Base-by-base conservation (phyloP, 2,888 invertebrate genomes). In the Agrochola litura region DNA sequence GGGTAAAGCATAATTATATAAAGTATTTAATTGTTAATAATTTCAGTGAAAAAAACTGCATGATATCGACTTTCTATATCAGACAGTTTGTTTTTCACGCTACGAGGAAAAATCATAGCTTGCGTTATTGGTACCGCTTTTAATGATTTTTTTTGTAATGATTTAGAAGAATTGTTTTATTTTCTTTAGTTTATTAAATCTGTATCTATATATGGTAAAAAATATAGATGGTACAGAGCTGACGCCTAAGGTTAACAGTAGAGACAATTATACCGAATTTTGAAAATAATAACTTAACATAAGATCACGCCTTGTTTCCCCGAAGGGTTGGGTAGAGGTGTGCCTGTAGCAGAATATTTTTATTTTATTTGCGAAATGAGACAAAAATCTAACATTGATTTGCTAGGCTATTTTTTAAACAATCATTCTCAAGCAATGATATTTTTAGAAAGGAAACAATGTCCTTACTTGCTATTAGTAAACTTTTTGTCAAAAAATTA, bases 401-500 rank as follows among this genome's bases (percentile, higher is more conserved):
- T 49, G 25, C 46, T 77, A 63, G 54, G 37, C 37, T 54, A 54
- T 73, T 41, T 75, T 52, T 49, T 12, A 58, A 76, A 30, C 52
- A 72, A 52, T 30, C 16, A 6, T 6, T 30, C 6, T 30, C 41
- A 37, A 76, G 2, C 4, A 43, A 41, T n/a, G 25, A 52, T 54
- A 60, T 66, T 54, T 78, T 54, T 60, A 52, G 22, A 56, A 74
- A 72, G 16, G 14, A 77, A 25, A 83, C 69, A 83, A 85, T 78
- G 67, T 52, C 73, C 46, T 54, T 69, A 76, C 58, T 69, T 80
- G 77, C 70, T 79, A 71, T 64, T 66, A 79, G 49, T 73, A 70
- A 78, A 79, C 56, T 81, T 84, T 83, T 88, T 87, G 89, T 82
- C 76, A 84, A 85, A 68, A 70, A 81, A 80, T 41, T 68, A 76